phyloP scores from a whole-genome alignment of 2,113 vertebrate genomes.

The Pedetes capensis region DNA sequence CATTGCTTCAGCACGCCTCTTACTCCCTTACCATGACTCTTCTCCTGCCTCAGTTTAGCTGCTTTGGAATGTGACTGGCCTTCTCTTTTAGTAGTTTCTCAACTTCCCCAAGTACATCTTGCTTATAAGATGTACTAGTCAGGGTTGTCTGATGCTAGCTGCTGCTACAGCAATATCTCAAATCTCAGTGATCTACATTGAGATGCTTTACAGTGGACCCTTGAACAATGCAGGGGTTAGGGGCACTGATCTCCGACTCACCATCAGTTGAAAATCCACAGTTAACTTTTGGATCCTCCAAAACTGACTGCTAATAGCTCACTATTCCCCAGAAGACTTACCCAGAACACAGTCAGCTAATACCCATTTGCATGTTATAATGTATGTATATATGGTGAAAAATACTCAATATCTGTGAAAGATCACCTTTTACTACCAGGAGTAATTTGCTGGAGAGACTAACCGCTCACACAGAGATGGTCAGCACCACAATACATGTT shows the following conservation, averaged over 20 bases:
- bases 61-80: not conserved
- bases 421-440: not conserved
- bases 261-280: not conserved
- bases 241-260: not conserved
- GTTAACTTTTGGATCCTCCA: not conserved
- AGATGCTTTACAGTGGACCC: not conserved
- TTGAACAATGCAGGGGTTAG: not conserved
- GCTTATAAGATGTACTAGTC: not conserved
- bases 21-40: fast-evolving
- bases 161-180: not conserved
- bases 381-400: not conserved
- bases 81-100: not conserved
- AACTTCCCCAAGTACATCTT: not conserved
- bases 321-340: not conserved
- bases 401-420: not conserved
- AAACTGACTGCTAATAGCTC: not conserved
- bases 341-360: not conserved
- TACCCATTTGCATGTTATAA: not conserved
- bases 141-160: not conserved
- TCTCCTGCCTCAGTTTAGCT: not conserved
- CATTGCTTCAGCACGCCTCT: too few species aligned
- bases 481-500: not conserved
- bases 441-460: not conserved
- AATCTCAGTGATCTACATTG: not conserved
- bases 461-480: not conserved